Evolutionary conservation across 1,140 invertebrate species (phyloP).

Genomic region (Drosophila persimilis): DNA sequence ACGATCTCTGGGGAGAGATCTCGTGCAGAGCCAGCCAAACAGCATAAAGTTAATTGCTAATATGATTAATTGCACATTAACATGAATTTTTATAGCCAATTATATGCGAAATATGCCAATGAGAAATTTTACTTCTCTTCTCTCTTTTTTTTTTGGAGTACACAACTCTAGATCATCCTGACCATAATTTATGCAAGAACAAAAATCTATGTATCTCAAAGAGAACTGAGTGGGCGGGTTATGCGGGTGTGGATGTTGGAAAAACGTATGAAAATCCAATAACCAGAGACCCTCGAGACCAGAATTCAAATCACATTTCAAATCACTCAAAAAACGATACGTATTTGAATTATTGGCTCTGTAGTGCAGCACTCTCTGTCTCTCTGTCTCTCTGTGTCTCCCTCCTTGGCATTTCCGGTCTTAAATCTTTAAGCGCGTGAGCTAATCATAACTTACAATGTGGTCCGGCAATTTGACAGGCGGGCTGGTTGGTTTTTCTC

Average conservation of each 20-base stretch:
- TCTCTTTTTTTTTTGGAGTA: not conserved
- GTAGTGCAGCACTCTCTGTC: conserved; percentile 3
- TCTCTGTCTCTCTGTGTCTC: not conserved
- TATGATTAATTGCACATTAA: conserved; percentile 82
- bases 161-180: conserved; percentile 30
- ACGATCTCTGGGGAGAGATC: conserved; percentile 59
- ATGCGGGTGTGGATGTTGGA: conserved; percentile 54
- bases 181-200: conserved; percentile 65
- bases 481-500: conserved; percentile 28
- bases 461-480: conserved; percentile 79
- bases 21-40: conserved; percentile 71
- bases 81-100: conserved; percentile 81
- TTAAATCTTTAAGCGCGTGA: conserved; percentile 79
- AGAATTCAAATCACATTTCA: conserved; percentile 67
- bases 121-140: conserved; percentile 42
- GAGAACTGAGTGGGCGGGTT: conserved; percentile 34
- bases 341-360: conserved; percentile 77
- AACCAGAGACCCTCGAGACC: conserved; percentile 25
- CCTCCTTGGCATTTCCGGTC: conserved; percentile 62
- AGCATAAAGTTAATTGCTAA: conserved; percentile 82
- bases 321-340: conserved; percentile 78
- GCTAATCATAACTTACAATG: conserved; percentile 82
- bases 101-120: conserved; percentile 78
- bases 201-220: conserved; percentile 33
- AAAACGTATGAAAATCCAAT: conserved; percentile 57